phyloP scores from a whole-genome alignment of 92 coral and sea anemone species.

The Metridium senile region DNA sequence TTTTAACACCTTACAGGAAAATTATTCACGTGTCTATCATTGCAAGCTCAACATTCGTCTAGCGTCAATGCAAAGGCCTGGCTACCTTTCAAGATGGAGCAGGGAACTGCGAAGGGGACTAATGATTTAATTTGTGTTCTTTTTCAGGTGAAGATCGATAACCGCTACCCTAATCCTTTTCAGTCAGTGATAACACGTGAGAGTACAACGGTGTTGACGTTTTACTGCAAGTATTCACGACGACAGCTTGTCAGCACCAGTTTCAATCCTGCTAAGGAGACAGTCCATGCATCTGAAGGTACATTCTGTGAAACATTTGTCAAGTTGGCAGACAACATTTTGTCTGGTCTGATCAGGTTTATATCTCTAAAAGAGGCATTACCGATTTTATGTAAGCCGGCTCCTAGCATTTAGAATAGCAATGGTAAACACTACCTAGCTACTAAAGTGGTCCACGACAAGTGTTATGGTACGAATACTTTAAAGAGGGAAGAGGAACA shows the following conservation, averaged over 20 bases:
- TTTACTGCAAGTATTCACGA: constrained; percentile 17
- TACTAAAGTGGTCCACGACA: neutral
- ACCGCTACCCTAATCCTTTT: neutral
- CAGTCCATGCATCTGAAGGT: constrained; percentile 23
- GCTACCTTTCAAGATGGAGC: too few species aligned
- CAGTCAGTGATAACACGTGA: neutral
- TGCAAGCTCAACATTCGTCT: too few species aligned
- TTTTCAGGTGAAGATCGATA: constrained; percentile 10
- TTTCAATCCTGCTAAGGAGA: constrained; percentile 14
- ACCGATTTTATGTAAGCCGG: too few species aligned
- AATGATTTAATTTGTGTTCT: too few species aligned
- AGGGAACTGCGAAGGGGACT: too few species aligned
- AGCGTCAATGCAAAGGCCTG: too few species aligned
- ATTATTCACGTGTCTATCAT: too few species aligned
- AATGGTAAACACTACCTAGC: neutral
- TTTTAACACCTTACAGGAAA: too few species aligned
- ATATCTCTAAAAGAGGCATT: neutral
- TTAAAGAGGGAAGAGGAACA: too few species aligned
- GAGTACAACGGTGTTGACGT: neutral
- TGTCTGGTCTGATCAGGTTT: neutral
- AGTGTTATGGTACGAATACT: neutral
- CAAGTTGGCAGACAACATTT: neutral
- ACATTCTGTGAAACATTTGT: neutral
- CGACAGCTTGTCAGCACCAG: constrained; percentile 15
- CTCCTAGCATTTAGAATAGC: too few species aligned